Percentiles rank a stretch among this genome's conserved stretches.
phyloP scores from a whole-genome alignment of 1,140 invertebrate genomes.

The Heliconius hermathena region DNA sequence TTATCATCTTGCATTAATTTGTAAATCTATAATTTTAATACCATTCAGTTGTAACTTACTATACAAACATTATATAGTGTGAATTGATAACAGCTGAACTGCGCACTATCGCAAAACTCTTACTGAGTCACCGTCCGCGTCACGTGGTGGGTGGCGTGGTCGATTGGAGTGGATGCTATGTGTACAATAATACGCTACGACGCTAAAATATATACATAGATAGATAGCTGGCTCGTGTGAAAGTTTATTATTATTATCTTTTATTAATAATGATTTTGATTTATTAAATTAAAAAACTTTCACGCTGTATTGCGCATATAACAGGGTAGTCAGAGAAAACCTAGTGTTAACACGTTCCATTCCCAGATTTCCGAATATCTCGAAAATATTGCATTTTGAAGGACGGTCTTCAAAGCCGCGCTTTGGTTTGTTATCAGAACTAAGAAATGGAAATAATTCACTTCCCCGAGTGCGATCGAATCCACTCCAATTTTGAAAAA shows the following conservation, averaged over 20 bases:
- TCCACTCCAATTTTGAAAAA: too few species aligned
- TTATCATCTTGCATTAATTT: too few species aligned
- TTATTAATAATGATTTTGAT: not conserved
- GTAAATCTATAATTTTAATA: not conserved
- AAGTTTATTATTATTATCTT: not conserved
- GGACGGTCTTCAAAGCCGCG: not conserved
- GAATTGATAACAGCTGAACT: conserved; percentile 14
- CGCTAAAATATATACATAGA: not conserved
- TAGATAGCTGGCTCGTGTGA: not conserved
- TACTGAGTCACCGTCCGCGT: conserved; percentile 2
- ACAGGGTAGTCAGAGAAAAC: not conserved
- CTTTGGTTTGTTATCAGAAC: not conserved
- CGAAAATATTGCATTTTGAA: not conserved
- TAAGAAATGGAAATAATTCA: not conserved
- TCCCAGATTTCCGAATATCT: not conserved
- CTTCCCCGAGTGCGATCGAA: not conserved
- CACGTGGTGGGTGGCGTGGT: conserved; percentile 13
- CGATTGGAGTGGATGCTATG: not conserved
- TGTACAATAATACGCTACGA: not conserved
- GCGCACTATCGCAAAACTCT: conserved; percentile 5
- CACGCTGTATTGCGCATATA: not conserved
- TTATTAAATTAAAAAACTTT: not conserved
- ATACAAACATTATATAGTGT: not conserved
- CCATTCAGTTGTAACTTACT: not conserved
- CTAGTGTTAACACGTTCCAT: not conserved